A percentile compares a stretch with the other conserved stretches of the same genome.
These are phyloP conservation scores for Desmophyllum pertusum DNA, from an alignment of 92 coral and sea anemone species.

Conservation along the genomic window DNA sequence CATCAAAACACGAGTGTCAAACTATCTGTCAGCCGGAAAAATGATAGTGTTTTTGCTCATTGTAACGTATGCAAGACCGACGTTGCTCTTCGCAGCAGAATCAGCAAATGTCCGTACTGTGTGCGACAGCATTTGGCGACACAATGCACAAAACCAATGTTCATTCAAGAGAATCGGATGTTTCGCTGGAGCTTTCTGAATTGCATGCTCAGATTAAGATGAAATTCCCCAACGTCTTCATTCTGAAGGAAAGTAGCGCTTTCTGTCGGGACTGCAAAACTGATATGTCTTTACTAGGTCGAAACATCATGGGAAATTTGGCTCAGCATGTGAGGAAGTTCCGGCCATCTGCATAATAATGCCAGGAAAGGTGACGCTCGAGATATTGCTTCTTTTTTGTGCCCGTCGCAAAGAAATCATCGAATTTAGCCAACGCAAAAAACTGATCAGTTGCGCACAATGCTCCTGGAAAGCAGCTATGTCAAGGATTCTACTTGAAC, in stretches of 20 bases:
- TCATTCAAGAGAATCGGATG: conserved; percentile 20
- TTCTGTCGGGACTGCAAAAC: conserved; percentile 21
- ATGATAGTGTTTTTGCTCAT: not conserved
- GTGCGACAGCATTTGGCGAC: conserved; percentile 41
- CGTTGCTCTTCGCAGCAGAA: conserved; percentile 18
- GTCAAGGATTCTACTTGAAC: conserved; percentile 37
- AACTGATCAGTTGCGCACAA: not conserved
- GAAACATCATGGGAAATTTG: conserved; percentile 19
- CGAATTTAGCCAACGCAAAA: not conserved
- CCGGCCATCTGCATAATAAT: conserved; percentile 16
- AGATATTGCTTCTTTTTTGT: conserved; percentile 4
- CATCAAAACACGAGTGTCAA: conserved; percentile 13
- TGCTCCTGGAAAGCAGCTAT: conserved; percentile 38
- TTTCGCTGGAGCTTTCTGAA: conserved; percentile 24
- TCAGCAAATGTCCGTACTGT: conserved; percentile 18
- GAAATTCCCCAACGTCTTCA: conserved; percentile 21
- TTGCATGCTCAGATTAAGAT: conserved; percentile 18
- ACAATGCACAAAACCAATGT: conserved; percentile 39
- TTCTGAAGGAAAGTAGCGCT: conserved; percentile 8
- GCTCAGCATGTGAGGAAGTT: conserved; percentile 12
- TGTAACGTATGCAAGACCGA: conserved; percentile 9
- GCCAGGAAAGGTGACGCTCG: conserved; percentile 1
- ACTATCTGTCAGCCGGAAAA: conserved; percentile 7
- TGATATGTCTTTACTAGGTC: conserved; percentile 1
- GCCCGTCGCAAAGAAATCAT: not conserved